Conservation (phyloP, 2,113 vertebrate species). For the Delphinus delphis region DNA sequence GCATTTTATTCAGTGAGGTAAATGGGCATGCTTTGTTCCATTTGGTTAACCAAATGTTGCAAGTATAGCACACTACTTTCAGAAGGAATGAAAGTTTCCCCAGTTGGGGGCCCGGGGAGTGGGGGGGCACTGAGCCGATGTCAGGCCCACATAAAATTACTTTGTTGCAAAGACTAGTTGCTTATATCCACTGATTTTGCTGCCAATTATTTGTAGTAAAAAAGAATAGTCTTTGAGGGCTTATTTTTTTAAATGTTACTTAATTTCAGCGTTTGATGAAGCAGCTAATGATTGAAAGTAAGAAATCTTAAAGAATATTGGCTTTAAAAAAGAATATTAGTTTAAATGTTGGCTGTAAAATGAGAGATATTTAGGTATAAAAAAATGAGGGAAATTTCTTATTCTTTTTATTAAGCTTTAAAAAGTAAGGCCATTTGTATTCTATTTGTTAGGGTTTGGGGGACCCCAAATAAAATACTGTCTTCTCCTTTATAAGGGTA, state of each 20-base stretch:
- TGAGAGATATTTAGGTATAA: constrained; percentile 70
- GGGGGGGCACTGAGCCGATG: neutral
- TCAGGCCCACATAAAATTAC: constrained; percentile 5
- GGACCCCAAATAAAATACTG: neutral
- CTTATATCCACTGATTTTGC: constrained; percentile 48
- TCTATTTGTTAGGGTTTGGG: neutral
- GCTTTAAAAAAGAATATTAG: constrained; percentile 58
- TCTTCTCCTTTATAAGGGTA: neutral
- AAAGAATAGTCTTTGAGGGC: constrained; percentile 62
- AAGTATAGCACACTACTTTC: neutral
- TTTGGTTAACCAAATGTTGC: neutral
- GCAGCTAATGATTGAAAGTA: constrained; percentile 71
- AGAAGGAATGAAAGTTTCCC: neutral
- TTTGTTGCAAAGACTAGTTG: constrained; percentile 55
- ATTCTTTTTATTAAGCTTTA: neutral
- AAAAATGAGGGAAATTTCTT: neutral
- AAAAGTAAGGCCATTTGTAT: neutral
- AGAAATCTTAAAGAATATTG: constrained; percentile 75
- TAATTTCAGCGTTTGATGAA: constrained; percentile 70
- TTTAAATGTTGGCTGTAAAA: constrained; percentile 59
- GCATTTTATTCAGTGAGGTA: constrained; percentile 46
- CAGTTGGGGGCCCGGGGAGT: neutral
- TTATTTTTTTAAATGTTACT: constrained; percentile 64
- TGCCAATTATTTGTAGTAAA: constrained; percentile 71
- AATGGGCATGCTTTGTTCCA: constrained; percentile 44